A percentile compares a stretch with the other conserved stretches of the same genome.
phyloP scores from a whole-genome alignment of 2,797 vertebrate species.

The Anolis apletophallus region DNA sequence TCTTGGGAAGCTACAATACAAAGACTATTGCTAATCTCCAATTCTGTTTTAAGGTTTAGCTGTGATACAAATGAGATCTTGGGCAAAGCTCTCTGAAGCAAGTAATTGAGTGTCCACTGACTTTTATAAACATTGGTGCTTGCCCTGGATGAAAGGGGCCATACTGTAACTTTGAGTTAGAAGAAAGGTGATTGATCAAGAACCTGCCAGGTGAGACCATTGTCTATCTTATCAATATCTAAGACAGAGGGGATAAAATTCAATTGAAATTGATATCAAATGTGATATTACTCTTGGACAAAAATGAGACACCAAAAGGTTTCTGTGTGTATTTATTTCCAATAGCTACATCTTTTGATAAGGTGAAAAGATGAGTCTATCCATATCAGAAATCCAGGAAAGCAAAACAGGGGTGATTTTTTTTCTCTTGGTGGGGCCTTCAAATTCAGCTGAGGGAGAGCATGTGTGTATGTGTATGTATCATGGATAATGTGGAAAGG shows the following conservation, averaged over 20 bases:
- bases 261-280: slow-evolving; percentile 22
- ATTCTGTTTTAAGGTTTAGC: neutral
- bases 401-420: too few relatives aligned
- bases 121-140: slow-evolving; percentile 5
- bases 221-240: neutral
- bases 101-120: neutral
- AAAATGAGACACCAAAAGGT: neutral
- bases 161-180: neutral
- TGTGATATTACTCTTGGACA: neutral
- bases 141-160: neutral
- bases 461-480: neutral
- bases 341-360: neutral
- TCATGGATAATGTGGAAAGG: neutral
- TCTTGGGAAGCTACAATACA: neutral
- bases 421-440: neutral
- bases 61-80: neutral
- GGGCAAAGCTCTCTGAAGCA: slow-evolving; percentile 10
- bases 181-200: neutral
- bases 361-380: neutral
- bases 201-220: neutral
- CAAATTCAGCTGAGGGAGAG: neutral
- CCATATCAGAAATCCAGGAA: too few relatives aligned
- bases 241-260: neutral
- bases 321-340: neutral
- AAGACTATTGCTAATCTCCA: neutral